Evolutionary conservation across 2,888 invertebrate genomes (phyloP).

Genomic region (Criorhina ranunculi): DNA sequence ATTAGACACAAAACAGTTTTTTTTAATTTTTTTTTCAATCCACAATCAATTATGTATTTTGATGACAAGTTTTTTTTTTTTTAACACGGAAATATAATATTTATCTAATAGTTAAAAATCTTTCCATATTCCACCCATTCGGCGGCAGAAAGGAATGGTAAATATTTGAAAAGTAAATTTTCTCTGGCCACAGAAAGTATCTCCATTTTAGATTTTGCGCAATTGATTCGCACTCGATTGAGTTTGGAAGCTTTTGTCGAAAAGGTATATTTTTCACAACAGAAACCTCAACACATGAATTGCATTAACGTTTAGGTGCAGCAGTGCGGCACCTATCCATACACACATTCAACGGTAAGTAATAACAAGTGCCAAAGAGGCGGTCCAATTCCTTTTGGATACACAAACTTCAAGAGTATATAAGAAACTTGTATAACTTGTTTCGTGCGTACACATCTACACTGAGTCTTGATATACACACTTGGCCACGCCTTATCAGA

Average conservation of each 20-base stretch:
- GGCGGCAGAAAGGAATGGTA: slow-evolving; percentile 46
- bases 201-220: slow-evolving; percentile 68
- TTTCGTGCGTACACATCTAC: slow-evolving; percentile 40
- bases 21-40: too few relatives aligned
- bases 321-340: slow-evolving; percentile 51
- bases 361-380: slow-evolving; percentile 52
- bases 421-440: slow-evolving; percentile 67
- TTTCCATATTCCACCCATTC: slow-evolving; percentile 32
- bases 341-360: slow-evolving; percentile 14
- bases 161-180: slow-evolving; percentile 55
- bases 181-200: slow-evolving; percentile 29
- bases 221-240: slow-evolving; percentile 68
- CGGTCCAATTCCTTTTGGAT: slow-evolving; percentile 29
- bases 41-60: not conserved
- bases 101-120: slow-evolving; percentile 14
- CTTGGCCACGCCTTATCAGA: slow-evolving; percentile 64
- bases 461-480: slow-evolving; percentile 19
- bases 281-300: slow-evolving; percentile 24
- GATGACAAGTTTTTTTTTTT: not conserved
- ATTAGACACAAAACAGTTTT: too few relatives aligned
- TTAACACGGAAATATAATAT: slow-evolving; percentile 9
- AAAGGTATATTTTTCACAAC: slow-evolving; percentile 21
- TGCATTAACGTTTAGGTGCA: slow-evolving; percentile 55
- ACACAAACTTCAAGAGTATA: slow-evolving; percentile 33
- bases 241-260: slow-evolving; percentile 59